phyloP scores from a whole-genome alignment of 2,113 vertebrate genomes.

The Zootoca vivipara region DNA sequence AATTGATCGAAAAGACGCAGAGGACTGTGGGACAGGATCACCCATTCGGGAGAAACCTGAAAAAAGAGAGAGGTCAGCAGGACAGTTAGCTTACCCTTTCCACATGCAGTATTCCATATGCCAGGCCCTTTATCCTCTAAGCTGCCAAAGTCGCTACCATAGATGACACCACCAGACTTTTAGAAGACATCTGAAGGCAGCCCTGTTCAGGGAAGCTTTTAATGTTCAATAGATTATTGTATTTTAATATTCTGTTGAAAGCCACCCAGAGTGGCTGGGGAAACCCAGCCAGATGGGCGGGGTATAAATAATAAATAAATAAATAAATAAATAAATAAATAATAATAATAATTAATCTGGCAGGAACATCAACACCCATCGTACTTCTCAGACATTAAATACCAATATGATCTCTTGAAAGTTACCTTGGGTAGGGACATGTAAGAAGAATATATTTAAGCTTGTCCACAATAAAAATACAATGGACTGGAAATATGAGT shows the following conservation, averaged over 20 bases:
- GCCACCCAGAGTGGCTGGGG: no score
- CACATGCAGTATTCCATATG: background rate
- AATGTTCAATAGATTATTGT: no score
- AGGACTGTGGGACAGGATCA: conserved; percentile 94
- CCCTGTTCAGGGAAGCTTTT: no score
- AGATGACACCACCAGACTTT: fast-evolving
- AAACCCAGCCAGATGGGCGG: no score
- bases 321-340: no score
- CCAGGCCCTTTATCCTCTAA: fast-evolving
- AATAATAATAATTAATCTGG: no score
- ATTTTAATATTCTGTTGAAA: no score
- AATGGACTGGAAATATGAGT: background rate
- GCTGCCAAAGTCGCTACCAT: fast-evolving
- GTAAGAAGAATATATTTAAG: background rate
- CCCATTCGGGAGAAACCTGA: conserved; percentile 92
- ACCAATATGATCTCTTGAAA: background rate
- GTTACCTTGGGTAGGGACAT: no score
- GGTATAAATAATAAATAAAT: no score
- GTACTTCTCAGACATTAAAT: background rate
- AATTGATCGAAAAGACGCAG: conserved; percentile 87
- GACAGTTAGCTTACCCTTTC: fast-evolving
- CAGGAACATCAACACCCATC: background rate
- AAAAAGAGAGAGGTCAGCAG: background rate
- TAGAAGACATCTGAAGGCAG: no score
- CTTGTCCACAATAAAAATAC: background rate